Percentiles rank a stretch among this genome's conserved stretches.
Evolutionary conservation across 2,113 vertebrate species (phyloP).

Genomic region (Lampris incognitus): DNA sequence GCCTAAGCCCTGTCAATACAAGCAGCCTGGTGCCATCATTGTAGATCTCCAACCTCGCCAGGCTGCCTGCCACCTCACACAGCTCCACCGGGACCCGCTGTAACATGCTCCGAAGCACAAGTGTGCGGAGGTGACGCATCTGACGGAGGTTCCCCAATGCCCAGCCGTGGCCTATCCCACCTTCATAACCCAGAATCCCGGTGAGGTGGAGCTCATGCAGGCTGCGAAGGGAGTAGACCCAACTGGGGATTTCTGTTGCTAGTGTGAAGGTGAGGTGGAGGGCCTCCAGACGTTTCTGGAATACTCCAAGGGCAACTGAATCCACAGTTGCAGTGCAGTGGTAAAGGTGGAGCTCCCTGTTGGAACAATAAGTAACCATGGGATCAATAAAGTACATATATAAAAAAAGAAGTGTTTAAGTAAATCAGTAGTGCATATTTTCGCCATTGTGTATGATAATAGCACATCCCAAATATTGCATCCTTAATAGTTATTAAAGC

Average conservation of each 20-base stretch:
- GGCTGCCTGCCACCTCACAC: conserved; percentile 73
- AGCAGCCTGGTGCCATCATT: conserved; percentile 80
- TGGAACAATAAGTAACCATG: not conserved
- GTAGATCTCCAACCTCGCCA: conserved; percentile 76
- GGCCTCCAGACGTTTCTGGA: conserved; percentile 78
- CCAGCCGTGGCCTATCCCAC: conserved; percentile 76
- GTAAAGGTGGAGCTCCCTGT: conserved; percentile 82
- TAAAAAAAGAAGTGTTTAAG: too few species aligned
- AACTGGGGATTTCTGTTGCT: conserved; percentile 77
- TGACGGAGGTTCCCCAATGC: conserved; percentile 76
- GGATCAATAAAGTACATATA: not conserved
- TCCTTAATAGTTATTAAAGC: not conserved
- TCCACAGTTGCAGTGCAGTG: conserved; percentile 80
- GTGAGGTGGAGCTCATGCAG: conserved; percentile 81
- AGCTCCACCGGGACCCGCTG: conserved; percentile 78
- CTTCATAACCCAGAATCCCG: conserved; percentile 75
- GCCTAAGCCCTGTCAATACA: conserved; percentile 75
- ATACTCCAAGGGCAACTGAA: conserved; percentile 69
- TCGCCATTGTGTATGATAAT: too few species aligned
- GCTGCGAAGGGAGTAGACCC: conserved; percentile 79
- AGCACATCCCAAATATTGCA: not conserved
- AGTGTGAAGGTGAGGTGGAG: conserved; percentile 82
- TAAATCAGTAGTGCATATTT: too few species aligned
- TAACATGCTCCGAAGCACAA: conserved; percentile 73
- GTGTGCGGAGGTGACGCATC: conserved; percentile 73